Base-by-base conservation (phyloP, 2,888 invertebrate genomes). In the Neria commutata region DNA sequence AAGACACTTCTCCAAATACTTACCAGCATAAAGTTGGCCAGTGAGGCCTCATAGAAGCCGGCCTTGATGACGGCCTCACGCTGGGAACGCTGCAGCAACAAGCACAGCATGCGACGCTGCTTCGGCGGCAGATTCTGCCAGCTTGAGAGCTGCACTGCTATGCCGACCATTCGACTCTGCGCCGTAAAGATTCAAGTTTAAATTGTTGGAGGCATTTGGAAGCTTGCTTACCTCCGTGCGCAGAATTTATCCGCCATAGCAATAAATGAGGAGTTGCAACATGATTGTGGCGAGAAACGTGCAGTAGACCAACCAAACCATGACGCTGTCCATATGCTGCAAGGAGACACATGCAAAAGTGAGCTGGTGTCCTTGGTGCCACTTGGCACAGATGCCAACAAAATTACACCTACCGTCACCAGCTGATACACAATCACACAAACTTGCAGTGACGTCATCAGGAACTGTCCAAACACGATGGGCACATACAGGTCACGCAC, bases 391-490 rank as follows among this genome's bases (percentile, higher is more conserved):
- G 10, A 45, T 29, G 19, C 14, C 10, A 19, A 54, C 10, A 14
- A 6, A 21, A 29, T 2, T 3, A 10, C n/a, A 64, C 69, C 11
- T 55, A 80, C 79, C 63, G 70, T 74, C 0, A 77, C 67, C 42
- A 79, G 67, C 61, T 81, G 79, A 66, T 78, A 81, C n/a, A 78
- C 69, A 19, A 81, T 78, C 24, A 79, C 74, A 55, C 81, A 76
- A 29, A 80, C 70, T 63, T 76, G 72, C 55, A 81, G 58, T 3
- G 81, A 80, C 14, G 80, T 80, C 29, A 80, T 74, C 1, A 80
- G 58, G 54, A 80, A 80, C 56, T 80, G 78, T 1, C 73, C 77
- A 57, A 81, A 76, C 3, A 80, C 70, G n/a, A 80, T 73, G 8
- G 81, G 79, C 42, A 56, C 67, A 25, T 76, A 81, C 2, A 72